Base-by-base conservation (phyloP, 2,113 vertebrate genomes). In the Eulacestoma nigropectus region DNA sequence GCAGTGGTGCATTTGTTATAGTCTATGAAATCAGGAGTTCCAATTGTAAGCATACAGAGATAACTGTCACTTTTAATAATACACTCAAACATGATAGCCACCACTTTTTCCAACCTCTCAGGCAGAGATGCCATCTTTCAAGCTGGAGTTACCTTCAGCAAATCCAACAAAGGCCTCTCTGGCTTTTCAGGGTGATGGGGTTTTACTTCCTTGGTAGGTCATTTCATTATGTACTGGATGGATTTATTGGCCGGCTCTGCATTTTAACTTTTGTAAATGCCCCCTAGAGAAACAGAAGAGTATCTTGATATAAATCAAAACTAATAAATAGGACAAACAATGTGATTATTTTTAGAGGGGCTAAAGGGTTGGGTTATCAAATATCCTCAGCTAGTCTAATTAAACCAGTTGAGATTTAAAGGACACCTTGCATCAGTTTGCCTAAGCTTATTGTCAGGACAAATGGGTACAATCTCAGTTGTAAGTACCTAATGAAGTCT, bases 51-150 rank as follows among this genome's bases (percentile, higher is more conserved):
- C 79, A 46, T 52, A 20, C 59, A 64, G 82, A 80, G 79, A 80
- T 94, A 90, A 96, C 95, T 96, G 97, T 94, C 95, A 88, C 92
- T 89, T 97, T 89, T 94, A 95, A 92, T 97, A 90, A 96, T 59
- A 77, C 67, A 33, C 39, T 68, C 92, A 69, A 95, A 95, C 50
- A 23, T 80, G 94, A 96, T 78, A 91, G 79, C 69, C 88, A 84
- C 89, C 77, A 76, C 77, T 60, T 93, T 88, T 68, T 32, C 52
- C 46, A 93, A 0, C 30, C 91, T 93, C 60, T 82, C 72, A 87
- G 77, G 91, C 88, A 94, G 96, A 95, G 87, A 73, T 72, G 70
- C 70, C 70, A 13, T 94, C 92, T 93, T 95, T 82, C 76, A 63
- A 81, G 50, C 76, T 88, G 78, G 72, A 84, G 53, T 69, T 87